These are phyloP conservation scores for Hirundo rustica DNA, from an alignment of 2,797 vertebrate genomes.

Conservation along the genomic window DNA sequence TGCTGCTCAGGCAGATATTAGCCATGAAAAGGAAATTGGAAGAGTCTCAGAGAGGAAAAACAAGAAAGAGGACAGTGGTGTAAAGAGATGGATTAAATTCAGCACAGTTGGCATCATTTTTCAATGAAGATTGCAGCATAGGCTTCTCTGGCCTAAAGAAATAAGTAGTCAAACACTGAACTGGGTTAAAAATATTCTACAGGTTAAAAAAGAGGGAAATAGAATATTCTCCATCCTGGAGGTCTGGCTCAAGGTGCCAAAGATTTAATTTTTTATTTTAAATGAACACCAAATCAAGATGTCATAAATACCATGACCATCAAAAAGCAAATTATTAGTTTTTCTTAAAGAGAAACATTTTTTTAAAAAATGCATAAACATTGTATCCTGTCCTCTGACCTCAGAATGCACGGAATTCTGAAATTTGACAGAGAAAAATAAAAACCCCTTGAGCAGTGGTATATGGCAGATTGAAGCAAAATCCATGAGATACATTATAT, in stretches of 20 bases:
- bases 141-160: neutral
- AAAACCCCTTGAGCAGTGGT: neutral
- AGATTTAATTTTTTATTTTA: neutral
- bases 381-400: neutral
- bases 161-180: neutral
- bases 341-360: neutral
- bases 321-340: neutral
- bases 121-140: neutral
- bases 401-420: neutral
- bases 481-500: neutral
- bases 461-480: neutral
- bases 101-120: neutral
- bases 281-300: neutral
- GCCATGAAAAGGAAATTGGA: slow-evolving; percentile 15
- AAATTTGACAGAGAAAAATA: neutral
- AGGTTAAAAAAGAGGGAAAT: neutral
- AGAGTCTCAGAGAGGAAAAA: neutral
- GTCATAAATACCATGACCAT: neutral
- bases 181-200: neutral
- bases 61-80: accelerated
- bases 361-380: neutral
- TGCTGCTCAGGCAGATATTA: neutral
- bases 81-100: neutral
- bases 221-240: neutral
- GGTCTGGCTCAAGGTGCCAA: neutral